Base-by-base conservation (phyloP, 2,113 vertebrate species). In the Sakesphorus luctuosus region DNA sequence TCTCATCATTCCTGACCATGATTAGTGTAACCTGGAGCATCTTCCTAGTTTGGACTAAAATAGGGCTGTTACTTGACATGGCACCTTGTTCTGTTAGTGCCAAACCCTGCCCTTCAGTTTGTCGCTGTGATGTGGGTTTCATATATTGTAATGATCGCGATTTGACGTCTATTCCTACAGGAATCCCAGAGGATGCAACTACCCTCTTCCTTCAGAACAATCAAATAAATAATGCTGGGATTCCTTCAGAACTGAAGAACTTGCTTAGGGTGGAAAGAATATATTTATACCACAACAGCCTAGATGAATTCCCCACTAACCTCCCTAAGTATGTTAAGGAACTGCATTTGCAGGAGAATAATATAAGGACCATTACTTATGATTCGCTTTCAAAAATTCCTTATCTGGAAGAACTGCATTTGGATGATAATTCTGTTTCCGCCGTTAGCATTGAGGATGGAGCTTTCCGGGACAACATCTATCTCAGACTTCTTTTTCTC, bases 181-280 rank as follows among this genome's bases (percentile, higher is more conserved):
- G 99, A 96, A 98, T 99, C 97, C 99, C 99, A 87, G 98, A 97
- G 97, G 99, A 99, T 84, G 99, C 99, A 98, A 99, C 99, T 82
- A 98, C 99, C 93, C 99, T 99, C 95, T 99, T 99, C 98, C 98
- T 99, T 97, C 99, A 99, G 97, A 99, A 99, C 98, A 99, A 99
- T 98, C 99, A 99, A 97, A 99, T 99, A 96, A 99, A 99, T 97
- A 99, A 99, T 91, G 99, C 99, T 52, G 99, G 99, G 53, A 99
- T 99, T 97, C 99, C 99, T 76, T 97, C 99, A 43, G 99, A 99
- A 95, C 98, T 99, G 66, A 98, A 98, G 96, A 98, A 98, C 93
- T 98, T 99, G 79, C 95, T 97, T 79, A 98, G 98, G 90, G 99
- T 99, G 90, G 99, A 99, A 97, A 99, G 99, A 98, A 99, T 99